phyloP scores from a whole-genome alignment of 1,140 invertebrate genomes.

The Aradophagus sp. region DNA sequence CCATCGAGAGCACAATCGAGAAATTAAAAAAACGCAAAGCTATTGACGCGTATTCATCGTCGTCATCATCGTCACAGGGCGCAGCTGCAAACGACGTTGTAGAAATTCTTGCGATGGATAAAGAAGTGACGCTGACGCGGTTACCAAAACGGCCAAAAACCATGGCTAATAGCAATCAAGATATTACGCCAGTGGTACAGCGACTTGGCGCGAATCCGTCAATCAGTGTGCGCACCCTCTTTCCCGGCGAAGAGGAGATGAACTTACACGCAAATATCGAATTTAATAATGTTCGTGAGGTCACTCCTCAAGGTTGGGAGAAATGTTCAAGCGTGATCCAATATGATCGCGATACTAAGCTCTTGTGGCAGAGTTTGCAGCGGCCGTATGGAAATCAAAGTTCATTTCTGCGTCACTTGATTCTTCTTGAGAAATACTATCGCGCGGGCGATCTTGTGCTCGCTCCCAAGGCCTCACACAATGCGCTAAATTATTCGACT shows the following conservation, averaged over 20 bases:
- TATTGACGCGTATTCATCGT: slow-evolving; percentile 54
- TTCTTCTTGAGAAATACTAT: slow-evolving; percentile 88
- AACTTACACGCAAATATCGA: slow-evolving; percentile 83
- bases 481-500: slow-evolving; percentile 84
- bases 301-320: slow-evolving; percentile 87
- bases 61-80: too few species aligned
- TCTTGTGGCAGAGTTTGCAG: slow-evolving; percentile 86
- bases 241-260: slow-evolving; percentile 87
- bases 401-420: slow-evolving; percentile 86
- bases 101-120: slow-evolving; percentile 72
- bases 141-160: slow-evolving; percentile 68
- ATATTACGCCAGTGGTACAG: slow-evolving; percentile 73
- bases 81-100: slow-evolving; percentile 63
- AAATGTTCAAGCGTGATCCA: slow-evolving; percentile 85
- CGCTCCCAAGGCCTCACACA: slow-evolving; percentile 81
- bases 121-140: slow-evolving; percentile 71
- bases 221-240: slow-evolving; percentile 85
- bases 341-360: slow-evolving; percentile 86
- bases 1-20: slow-evolving; percentile 68
- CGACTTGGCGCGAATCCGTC: slow-evolving; percentile 83
- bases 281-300: slow-evolving; percentile 80
- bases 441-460: slow-evolving; percentile 83
- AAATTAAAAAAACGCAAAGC: slow-evolving; percentile 72
- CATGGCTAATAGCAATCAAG: slow-evolving; percentile 53
- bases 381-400: slow-evolving; percentile 89